Percentiles rank a stretch among this genome's conserved stretches.
These are phyloP conservation scores for Australoheros scitulus DNA, from an alignment of 2,113 vertebrate species.

Conservation along the genomic window DNA sequence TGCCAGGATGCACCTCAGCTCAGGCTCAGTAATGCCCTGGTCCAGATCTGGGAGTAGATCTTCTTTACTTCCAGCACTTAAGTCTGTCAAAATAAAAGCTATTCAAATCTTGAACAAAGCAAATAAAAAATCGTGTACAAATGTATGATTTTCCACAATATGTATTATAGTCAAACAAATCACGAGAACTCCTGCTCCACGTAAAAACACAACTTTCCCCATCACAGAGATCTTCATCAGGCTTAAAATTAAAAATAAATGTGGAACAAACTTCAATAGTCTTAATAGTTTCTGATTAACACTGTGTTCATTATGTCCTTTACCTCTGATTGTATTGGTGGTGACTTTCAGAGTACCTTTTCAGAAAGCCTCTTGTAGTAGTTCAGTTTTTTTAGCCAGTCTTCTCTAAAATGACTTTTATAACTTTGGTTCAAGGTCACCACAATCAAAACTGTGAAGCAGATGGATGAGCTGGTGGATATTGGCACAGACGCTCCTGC, in stretches of 20 bases:
- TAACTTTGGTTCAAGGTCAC: conserved; percentile 84
- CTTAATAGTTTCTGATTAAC: too few species aligned
- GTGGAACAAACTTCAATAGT: too few species aligned
- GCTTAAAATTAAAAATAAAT: background rate
- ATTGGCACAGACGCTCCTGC: conserved; percentile 88
- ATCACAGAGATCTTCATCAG: background rate
- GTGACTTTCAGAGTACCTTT: background rate
- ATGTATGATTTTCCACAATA: background rate
- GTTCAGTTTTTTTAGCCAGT: background rate
- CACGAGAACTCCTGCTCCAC: background rate
- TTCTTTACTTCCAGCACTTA: too few species aligned
- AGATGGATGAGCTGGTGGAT: conserved; percentile 93
- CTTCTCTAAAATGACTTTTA: background rate
- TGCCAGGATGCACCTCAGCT: too few species aligned
- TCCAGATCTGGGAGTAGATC: too few species aligned
- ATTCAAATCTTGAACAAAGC: background rate
- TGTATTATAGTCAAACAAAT: background rate
- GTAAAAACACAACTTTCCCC: background rate
- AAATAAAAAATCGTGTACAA: background rate
- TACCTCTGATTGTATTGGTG: background rate
- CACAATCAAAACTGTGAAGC: conserved; percentile 95
- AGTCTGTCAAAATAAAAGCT: background rate
- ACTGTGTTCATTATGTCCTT: too few species aligned
- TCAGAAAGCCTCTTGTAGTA: background rate
- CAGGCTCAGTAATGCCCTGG: too few species aligned